phyloP scores from a whole-genome alignment of 2,113 vertebrate genomes.

The Balaeniceps rex region DNA sequence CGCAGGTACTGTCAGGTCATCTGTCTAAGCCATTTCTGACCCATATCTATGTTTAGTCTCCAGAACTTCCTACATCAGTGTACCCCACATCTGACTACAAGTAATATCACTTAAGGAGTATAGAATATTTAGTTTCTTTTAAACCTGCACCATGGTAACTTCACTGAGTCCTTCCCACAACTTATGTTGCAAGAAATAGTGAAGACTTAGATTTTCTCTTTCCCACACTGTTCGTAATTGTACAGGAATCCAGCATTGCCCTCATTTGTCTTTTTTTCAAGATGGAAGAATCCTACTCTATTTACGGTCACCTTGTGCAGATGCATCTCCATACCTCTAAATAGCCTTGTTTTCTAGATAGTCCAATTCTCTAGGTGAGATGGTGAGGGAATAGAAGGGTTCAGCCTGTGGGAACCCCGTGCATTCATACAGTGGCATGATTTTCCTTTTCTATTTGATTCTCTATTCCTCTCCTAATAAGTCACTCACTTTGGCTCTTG shows the following conservation, averaged over 20 bases:
- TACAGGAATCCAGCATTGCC: background rate
- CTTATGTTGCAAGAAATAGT: background rate
- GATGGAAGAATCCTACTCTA: background rate
- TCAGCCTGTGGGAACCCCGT: background rate
- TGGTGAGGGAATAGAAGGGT: background rate
- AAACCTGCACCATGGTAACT: background rate
- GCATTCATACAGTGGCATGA: background rate
- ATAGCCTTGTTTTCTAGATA: background rate
- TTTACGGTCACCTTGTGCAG: background rate
- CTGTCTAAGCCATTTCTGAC: background rate
- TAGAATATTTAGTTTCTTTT: background rate
- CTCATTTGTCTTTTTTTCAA: background rate
- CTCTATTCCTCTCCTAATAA: background rate
- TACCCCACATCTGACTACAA: background rate
- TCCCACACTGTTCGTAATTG: background rate
- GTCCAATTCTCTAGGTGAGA: background rate
- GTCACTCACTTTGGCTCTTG: background rate
- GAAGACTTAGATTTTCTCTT: background rate
- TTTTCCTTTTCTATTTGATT: background rate
- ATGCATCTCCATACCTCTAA: background rate
- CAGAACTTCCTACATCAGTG: background rate
- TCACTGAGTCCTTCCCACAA: background rate
- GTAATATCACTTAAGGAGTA: background rate
- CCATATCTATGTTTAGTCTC: background rate
- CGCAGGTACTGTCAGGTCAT: fast-evolving